Conservation (phyloP, 2,797 vertebrate species). For the Clarias laeviceps region DNA sequence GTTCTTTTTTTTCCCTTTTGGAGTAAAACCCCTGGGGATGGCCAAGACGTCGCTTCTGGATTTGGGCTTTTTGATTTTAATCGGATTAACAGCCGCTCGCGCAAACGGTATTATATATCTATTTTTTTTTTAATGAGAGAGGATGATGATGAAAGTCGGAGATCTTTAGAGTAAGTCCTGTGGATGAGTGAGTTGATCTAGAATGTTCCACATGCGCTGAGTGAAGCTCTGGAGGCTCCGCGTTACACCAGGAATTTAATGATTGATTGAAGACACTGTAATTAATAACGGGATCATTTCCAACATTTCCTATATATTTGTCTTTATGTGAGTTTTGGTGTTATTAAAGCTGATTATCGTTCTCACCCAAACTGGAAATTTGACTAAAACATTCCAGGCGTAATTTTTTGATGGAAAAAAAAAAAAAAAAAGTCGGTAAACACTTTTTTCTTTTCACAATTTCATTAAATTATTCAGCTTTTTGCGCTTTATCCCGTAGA, state of each 20-base stretch:
- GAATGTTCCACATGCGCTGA: background rate
- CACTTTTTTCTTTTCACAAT: no score
- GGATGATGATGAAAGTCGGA: background rate
- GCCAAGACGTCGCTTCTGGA: constrained; percentile 63
- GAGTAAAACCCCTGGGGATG: constrained; percentile 61
- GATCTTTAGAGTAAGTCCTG: background rate
- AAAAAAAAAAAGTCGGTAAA: no score
- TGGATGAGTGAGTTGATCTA: background rate
- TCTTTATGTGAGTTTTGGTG: background rate
- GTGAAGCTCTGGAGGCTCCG: background rate
- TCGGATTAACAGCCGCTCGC: constrained; percentile 65
- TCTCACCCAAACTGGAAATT: background rate
- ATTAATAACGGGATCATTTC: no score
- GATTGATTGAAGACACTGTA: background rate
- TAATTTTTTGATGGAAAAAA: no score
- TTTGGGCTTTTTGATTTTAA: constrained; percentile 70
- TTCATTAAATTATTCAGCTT: background rate
- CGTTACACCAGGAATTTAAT: background rate
- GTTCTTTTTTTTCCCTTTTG: background rate
- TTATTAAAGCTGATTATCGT: background rate
- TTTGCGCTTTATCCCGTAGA: background rate
- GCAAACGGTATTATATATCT: constrained; percentile 62
- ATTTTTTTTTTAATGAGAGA: background rate
- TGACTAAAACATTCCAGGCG: no score
- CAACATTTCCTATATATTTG: no score